Percentiles rank a stretch among this genome's conserved stretches.
phyloP scores from a whole-genome alignment of 2,888 invertebrate genomes.

The Troilus luridus region DNA sequence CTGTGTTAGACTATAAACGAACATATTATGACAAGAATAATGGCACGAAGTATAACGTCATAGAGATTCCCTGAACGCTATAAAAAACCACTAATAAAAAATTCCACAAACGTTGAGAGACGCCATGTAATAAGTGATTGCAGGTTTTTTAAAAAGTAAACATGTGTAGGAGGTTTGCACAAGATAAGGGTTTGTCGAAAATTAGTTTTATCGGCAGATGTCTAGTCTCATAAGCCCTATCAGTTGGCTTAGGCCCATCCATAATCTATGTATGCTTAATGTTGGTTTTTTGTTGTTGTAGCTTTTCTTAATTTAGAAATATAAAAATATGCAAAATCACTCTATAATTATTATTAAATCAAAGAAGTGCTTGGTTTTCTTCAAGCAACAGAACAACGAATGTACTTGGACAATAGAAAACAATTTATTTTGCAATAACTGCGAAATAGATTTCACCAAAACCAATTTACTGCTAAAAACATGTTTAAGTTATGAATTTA shows the following conservation, averaged over 20 bases:
- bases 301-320: too few relatives aligned
- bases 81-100: not conserved
- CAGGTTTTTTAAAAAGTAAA: not conserved
- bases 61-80: not conserved
- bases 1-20: too few relatives aligned
- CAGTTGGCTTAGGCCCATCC: not conserved
- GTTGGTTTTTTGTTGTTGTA: not conserved
- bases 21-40: not conserved
- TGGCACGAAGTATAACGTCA: not conserved
- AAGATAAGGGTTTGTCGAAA: slow-evolving; percentile 33
- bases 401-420: too few relatives aligned
- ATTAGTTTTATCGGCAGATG: slow-evolving; percentile 20
- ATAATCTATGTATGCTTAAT: not conserved
- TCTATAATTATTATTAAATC: too few relatives aligned
- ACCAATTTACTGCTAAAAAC: too few relatives aligned
- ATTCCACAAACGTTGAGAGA: not conserved
- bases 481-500: too few relatives aligned
- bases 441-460: too few relatives aligned
- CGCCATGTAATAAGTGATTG: not conserved
- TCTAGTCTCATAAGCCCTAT: not conserved
- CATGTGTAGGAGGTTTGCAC: slow-evolving; percentile 24
- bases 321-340: too few relatives aligned
- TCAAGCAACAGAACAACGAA: too few relatives aligned
- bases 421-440: too few relatives aligned
- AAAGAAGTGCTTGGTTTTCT: too few relatives aligned